These are phyloP conservation scores for Parasteatoda lunata DNA, from an alignment of 2,888 invertebrate genomes.

Conservation along the genomic window DNA sequence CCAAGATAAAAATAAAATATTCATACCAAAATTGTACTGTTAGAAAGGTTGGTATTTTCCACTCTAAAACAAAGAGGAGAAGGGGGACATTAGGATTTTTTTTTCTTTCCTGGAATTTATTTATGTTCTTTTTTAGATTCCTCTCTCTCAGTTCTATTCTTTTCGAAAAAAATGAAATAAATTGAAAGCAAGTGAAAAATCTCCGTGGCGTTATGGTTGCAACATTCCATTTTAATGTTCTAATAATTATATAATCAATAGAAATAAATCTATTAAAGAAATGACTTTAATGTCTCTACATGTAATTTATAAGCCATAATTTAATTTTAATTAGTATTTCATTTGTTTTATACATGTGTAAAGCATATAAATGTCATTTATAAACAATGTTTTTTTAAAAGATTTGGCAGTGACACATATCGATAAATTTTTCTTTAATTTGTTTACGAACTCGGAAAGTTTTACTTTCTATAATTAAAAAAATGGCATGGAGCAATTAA, in stretches of 20 bases:
- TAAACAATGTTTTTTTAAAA: too few relatives aligned
- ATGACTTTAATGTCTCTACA: too few relatives aligned
- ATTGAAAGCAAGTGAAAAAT: constrained; percentile 24
- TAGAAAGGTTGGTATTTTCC: constrained; percentile 36
- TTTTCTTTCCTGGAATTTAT: constrained; percentile 54
- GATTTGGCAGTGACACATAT: too few relatives aligned
- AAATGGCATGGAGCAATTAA: too few relatives aligned
- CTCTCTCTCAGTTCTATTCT: constrained; percentile 52
- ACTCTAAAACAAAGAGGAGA: constrained; percentile 53
- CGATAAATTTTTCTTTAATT: too few relatives aligned
- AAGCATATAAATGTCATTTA: too few relatives aligned
- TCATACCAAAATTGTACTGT: constrained; percentile 63
- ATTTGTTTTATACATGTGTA: too few relatives aligned
- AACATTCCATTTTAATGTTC: constrained; percentile 30
- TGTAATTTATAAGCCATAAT: too few relatives aligned
- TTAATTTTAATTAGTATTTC: too few relatives aligned
- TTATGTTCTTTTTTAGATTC: constrained; percentile 54
- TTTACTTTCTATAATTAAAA: too few relatives aligned
- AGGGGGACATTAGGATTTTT: constrained; percentile 9
- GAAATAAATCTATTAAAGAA: too few relatives aligned
- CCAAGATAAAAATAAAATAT: constrained; percentile 64
- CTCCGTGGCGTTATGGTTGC: constrained; percentile 8
- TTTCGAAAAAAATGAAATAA: constrained; percentile 27
- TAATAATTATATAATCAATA: constrained; percentile 65
- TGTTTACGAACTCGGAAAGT: too few relatives aligned